These are phyloP conservation scores for Lycaon pictus DNA, from an alignment of 2,113 vertebrate genomes.

Conservation along the genomic window DNA sequence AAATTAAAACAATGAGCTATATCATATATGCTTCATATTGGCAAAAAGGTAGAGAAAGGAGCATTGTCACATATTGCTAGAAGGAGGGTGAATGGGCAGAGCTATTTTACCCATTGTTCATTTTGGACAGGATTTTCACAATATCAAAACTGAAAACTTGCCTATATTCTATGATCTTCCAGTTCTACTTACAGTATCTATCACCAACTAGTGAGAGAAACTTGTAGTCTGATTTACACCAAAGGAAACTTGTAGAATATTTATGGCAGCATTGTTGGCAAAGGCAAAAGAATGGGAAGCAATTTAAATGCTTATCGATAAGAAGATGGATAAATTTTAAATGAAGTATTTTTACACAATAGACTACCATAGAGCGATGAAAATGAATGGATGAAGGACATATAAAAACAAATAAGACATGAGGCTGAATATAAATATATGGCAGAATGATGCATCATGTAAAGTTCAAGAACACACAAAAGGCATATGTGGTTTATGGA, in stretches of 20 bases:
- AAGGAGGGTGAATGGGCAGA: neutral
- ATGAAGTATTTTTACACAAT: neutral
- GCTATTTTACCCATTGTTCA: neutral
- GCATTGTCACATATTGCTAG: neutral
- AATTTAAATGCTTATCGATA: neutral
- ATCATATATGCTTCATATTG: neutral
- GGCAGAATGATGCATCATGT: neutral
- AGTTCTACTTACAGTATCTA: neutral
- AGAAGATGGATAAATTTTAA: neutral
- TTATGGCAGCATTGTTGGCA: neutral
- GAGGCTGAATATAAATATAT: neutral
- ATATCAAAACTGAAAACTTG: neutral
- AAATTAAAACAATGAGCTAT: neutral
- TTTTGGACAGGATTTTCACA: neutral
- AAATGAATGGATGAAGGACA: neutral
- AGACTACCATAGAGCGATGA: neutral
- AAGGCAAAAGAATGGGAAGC: neutral
- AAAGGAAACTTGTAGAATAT: neutral
- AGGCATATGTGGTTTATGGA: neutral
- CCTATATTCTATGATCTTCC: neutral
- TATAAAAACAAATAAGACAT: neutral
- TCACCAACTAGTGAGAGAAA: neutral
- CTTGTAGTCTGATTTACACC: neutral
- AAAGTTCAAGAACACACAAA: slow-evolving; percentile 10
- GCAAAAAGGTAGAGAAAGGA: neutral